These are phyloP conservation scores for Nasua narica DNA, from an alignment of 2,797 vertebrate genomes.

Conservation along the genomic window DNA sequence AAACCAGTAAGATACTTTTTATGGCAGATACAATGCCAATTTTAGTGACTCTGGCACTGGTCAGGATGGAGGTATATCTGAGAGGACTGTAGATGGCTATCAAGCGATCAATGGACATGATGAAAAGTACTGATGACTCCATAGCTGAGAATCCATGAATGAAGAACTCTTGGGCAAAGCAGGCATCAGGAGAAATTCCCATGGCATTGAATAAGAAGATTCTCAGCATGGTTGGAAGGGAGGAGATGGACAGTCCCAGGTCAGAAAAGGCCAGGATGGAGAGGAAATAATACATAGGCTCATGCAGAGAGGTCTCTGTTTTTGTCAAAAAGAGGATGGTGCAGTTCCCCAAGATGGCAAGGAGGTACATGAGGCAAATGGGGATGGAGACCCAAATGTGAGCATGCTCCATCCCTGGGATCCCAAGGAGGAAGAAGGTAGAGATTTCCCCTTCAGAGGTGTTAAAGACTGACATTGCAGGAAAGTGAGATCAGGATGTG, in stretches of 20 bases:
- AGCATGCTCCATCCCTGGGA: background rate
- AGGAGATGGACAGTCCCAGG: constrained; percentile 15
- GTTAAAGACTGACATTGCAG: background rate
- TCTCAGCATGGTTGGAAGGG: constrained; percentile 37
- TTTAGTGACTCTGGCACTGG: background rate
- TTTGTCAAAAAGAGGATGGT: constrained; percentile 25
- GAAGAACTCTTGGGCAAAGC: no score
- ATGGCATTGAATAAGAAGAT: constrained; percentile 11
- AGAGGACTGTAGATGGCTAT: constrained; percentile 51
- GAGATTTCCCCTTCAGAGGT: background rate
- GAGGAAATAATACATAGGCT: constrained; percentile 47
- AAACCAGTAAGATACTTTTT: background rate
- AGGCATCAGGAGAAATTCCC: background rate
- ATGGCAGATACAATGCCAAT: background rate
- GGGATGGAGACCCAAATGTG: background rate
- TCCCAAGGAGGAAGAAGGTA: constrained; percentile 3
- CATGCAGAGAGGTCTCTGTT: constrained; percentile 17
- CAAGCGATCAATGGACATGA: constrained; percentile 73
- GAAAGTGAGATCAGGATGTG: background rate
- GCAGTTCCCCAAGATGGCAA: background rate
- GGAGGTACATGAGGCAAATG: background rate
- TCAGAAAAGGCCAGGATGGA: constrained; percentile 47
- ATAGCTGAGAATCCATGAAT: no score
- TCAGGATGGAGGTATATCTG: constrained; percentile 30
- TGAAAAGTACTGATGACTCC: constrained; percentile 45